These are phyloP conservation scores for Takifugu rubripes DNA, from an alignment of 2,797 vertebrate genomes.

Conservation along the genomic window DNA sequence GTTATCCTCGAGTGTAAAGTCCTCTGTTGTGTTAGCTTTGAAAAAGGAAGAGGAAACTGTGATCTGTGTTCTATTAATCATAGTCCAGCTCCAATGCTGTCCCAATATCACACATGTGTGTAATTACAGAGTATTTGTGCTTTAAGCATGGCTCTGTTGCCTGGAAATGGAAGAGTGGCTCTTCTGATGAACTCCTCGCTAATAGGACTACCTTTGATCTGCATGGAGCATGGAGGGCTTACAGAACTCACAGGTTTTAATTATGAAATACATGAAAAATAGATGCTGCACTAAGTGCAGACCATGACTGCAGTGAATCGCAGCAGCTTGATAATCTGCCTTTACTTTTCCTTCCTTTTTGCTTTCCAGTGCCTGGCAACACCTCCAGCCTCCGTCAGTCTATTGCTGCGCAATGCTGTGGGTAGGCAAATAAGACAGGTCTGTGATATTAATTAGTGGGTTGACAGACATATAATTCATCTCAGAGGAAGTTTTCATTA, in stretches of 20 bases:
- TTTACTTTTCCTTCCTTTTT: conserved; percentile 55
- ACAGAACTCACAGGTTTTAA: conserved; percentile 74
- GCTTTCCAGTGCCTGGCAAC: conserved; percentile 46
- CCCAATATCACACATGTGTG: conserved; percentile 58
- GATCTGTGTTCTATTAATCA: conserved; percentile 74
- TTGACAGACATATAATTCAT: conserved; percentile 79
- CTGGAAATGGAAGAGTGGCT: conserved; percentile 63
- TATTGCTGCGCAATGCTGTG: conserved; percentile 28
- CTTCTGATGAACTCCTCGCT: conserved; percentile 72
- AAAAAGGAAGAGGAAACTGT: conserved; percentile 56
- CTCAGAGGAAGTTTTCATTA: conserved; percentile 78
- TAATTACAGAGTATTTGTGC: conserved; percentile 68
- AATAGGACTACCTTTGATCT: conserved; percentile 79
- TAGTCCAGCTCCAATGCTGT: conserved; percentile 61
- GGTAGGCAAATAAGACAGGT: conserved; percentile 60
- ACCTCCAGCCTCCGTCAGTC: conserved; percentile 46
- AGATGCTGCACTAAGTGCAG: conserved; percentile 72
- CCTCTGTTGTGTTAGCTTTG: conserved; percentile 69
- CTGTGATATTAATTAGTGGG: conserved; percentile 77
- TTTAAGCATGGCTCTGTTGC: conserved; percentile 62
- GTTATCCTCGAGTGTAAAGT: conserved; percentile 55
- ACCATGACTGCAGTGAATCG: conserved; percentile 62
- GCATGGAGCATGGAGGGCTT: conserved; percentile 61
- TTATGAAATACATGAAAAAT: conserved; percentile 82
- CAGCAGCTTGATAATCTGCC: conserved; percentile 42